Conservation (phyloP, 1,140 invertebrate species). For the Rhopalosiphum padi region DNA sequence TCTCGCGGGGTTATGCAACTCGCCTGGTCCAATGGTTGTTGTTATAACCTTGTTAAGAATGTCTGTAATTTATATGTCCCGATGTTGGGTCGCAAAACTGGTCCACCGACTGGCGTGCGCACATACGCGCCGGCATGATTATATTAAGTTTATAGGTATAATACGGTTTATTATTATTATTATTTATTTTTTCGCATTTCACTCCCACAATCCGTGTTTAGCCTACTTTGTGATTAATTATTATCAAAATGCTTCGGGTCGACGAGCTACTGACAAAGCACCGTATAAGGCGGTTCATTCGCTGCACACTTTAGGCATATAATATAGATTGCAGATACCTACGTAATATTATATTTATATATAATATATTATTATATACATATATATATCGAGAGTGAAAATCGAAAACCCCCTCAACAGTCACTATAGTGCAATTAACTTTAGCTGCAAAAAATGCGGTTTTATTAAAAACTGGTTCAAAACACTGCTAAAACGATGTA, state of each 20-base stretch:
- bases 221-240: slow-evolving; percentile 28
- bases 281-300: neutral
- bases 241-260: neutral
- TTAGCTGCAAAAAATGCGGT: neutral
- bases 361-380: neutral
- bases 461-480: neutral
- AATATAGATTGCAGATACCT: neutral
- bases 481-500: neutral
- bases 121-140: neutral
- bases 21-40: neutral
- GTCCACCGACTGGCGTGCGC: neutral
- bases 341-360: neutral
- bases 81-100: slow-evolving; percentile 21
- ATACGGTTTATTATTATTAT: neutral
- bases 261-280: neutral
- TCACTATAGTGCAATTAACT: neutral
- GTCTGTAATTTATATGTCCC: slow-evolving; percentile 29
- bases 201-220: slow-evolving; percentile 39
- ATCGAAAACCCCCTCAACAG: neutral
- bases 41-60: slow-evolving; percentile 49
- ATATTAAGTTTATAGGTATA: neutral
- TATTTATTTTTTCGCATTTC: neutral
- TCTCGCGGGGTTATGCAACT: slow-evolving; percentile 16
- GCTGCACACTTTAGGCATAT: neutral
- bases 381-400: neutral